Base-by-base conservation (phyloP, 2,797 vertebrate species). In the Hypotaenidia philippensis region DNA sequence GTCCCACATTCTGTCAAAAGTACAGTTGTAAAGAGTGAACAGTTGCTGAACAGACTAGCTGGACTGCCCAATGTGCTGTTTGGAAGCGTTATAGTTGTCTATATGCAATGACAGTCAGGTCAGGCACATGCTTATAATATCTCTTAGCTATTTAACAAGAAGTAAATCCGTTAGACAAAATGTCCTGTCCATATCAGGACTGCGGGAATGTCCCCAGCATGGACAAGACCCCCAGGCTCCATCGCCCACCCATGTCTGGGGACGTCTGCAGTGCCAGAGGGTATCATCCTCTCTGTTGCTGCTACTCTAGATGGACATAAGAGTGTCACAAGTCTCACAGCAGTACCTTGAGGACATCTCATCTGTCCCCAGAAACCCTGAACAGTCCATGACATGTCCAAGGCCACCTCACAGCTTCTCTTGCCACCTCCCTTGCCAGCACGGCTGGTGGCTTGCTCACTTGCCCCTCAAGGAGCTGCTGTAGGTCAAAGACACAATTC, bases 211-310 rank as follows among this genome's bases (percentile, higher is more conserved):
- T 19, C 32, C 21, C 57, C 19, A 31, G 16, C 26, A 6, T 3
- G 19, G 53, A 31, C 50, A 61, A 57, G 65, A 23, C 34, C 38
- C 8, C 14, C 44, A 11, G 34, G 12, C 9, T 44, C 18, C 22
- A 5, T 7, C 31, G 1, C 34, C 44, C 3, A 0, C 23, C 15
- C 0, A 0, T 26, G 12, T 10, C 18, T 32, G 52, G 34, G 25
- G 52, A 15, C 10, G 23, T 59, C 16, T 47, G 26, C 2, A 1
- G 5, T 59, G 38, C 59, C 6, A 47, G 1, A 22, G 10, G 25
- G 8, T 13, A 52, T 14, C 63, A 32, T 2, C 16, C 17, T 72
- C 41, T 72, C 32, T 69, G 45, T 38, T 83, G 34, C 29, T 45
- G 27, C 27, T 12, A 1, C 16, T 77, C 34, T 5, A 8, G 66